Conservation (phyloP, 2,797 vertebrate genomes). For the Psittacula echo region DNA sequence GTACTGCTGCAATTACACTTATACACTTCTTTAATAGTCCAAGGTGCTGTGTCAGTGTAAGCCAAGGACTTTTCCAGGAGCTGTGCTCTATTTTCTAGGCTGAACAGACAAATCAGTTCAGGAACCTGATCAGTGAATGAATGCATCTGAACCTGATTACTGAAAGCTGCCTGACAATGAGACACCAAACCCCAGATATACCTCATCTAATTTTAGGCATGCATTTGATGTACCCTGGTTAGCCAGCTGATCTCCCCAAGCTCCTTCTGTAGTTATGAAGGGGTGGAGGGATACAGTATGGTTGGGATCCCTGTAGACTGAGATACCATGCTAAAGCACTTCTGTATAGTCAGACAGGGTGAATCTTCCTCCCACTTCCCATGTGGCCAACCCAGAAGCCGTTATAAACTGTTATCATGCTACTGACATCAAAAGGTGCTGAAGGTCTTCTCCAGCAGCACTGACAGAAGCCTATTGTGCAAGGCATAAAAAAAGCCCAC, state of each 20-base stretch:
- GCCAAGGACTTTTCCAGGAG: not conserved
- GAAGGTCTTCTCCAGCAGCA: constrained; percentile 6
- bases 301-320: not conserved
- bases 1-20: not conserved
- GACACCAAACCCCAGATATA: not conserved
- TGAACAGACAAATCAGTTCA: not conserved
- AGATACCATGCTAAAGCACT: not conserved
- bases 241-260: not conserved
- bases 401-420: not conserved
- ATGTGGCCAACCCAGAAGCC: not conserved
- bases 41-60: not conserved
- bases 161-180: not conserved
- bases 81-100: not conserved
- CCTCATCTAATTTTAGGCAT: not conserved
- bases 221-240: not conserved
- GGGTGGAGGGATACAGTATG: not conserved
- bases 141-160: not conserved
- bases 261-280: not conserved
- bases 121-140: not conserved
- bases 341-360: not conserved
- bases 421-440: constrained; percentile 47
- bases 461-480: constrained; percentile 52
- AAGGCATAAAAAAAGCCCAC: not conserved
- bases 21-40: not conserved
- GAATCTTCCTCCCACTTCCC: not conserved